phyloP scores from a whole-genome alignment of 2,797 vertebrate genomes.

The Pseudotriccus pelzelni region DNA sequence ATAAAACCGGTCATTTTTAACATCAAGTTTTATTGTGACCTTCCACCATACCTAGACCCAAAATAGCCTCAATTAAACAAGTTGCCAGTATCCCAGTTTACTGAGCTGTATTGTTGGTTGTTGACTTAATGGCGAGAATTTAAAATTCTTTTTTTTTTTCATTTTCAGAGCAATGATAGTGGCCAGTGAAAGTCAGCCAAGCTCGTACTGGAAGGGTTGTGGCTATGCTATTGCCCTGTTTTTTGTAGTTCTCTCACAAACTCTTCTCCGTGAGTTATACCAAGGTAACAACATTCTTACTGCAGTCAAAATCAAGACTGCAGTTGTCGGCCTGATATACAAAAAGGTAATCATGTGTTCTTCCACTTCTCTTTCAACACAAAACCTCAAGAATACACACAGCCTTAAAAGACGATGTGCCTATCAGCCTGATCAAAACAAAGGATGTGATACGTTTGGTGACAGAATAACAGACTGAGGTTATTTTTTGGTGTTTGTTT shows the following conservation, averaged over 20 bases:
- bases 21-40: background rate
- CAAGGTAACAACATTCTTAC: constrained; percentile 62
- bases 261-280: constrained; percentile 60
- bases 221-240: constrained; percentile 56
- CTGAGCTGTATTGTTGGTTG: background rate
- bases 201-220: constrained; percentile 35
- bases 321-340: constrained; percentile 66
- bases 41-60: background rate
- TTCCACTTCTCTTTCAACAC: background rate
- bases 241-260: constrained; percentile 55
- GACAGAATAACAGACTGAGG: background rate
- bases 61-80: background rate
- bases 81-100: background rate
- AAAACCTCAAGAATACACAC: background rate
- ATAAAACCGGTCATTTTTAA: background rate
- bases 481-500: background rate
- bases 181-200: constrained; percentile 50
- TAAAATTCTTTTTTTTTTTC: background rate
- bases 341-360: constrained; percentile 62
- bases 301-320: constrained; percentile 68
- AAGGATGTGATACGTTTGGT: background rate
- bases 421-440: background rate
- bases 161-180: constrained; percentile 60
- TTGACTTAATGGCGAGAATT: background rate
- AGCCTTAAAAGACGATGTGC: background rate